Base-by-base conservation (phyloP, 2,797 vertebrate genomes). In the Atherinosoma microstoma region DNA sequence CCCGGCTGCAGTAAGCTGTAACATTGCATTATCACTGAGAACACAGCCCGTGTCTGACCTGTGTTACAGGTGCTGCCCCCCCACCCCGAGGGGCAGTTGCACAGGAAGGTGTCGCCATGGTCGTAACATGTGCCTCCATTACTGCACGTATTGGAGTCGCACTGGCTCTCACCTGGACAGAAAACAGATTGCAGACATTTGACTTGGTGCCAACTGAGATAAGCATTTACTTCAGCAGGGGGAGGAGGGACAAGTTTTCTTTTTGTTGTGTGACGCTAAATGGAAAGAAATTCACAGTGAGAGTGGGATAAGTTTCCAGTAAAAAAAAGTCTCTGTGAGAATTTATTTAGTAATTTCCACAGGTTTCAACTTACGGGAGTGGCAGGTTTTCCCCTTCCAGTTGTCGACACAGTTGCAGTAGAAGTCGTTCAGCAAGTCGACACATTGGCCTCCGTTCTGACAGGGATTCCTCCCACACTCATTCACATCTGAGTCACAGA, bases 311-410 rank as follows among this genome's bases (percentile, higher is more conserved):
- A 42, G 4, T 16, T 42, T 16, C 40, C 15, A 42, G 13, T 42
- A 4, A 18, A 42, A n/a, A n/a, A n/a, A n/a, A n/a, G n/a, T n/a
- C n/a, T n/a, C n/a, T n/a, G n/a, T n/a, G n/a, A n/a, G n/a, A n/a
- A n/a, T n/a, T n/a, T n/a, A n/a, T 53, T 20, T 13, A 16, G n/a
- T 24, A 47, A 27, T 49, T 42, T 3, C 0, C 38, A 36, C 12
- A 15, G 24, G 7, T 22, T 11, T 45, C 5, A 62, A 70, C 89
- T 95, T 83, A 98, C 97, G 95, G 4, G 97, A 99, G 84, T 96
- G 96, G 88, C 98, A 99, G 34, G 95, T 98, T 91, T 99, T 99
- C 65, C 98, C 98, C 88, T 99, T 99, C 98, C 98, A 99, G 85
- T 93, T 95, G 67, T 97, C 95, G 0, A 94, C 92, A 30, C 97